Percentiles rank a stretch among this genome's conserved stretches.
These are phyloP conservation scores for Latrodectus geometricus DNA, from an alignment of 1,140 invertebrate genomes.

Conservation along the genomic window DNA sequence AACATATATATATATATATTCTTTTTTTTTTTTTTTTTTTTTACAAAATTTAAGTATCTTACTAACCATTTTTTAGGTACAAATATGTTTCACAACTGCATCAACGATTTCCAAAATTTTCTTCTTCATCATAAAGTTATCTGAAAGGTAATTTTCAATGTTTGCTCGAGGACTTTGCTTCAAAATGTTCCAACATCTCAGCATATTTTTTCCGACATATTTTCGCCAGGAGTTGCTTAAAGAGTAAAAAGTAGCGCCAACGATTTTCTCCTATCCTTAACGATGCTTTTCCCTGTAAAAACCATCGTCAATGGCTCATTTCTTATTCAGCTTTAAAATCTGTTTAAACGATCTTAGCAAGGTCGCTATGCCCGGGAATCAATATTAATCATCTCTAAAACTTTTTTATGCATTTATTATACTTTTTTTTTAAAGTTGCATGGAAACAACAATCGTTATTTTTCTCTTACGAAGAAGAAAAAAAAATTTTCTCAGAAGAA, in stretches of 20 bases:
- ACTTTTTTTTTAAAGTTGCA: neutral
- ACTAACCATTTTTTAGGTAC: too few relatives aligned
- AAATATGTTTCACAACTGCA: too few relatives aligned
- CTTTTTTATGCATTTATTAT: neutral
- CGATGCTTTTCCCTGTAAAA: neutral
- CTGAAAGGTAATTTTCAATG: neutral
- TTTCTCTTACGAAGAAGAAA: neutral
- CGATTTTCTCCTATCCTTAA: neutral
- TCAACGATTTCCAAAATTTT: neutral
- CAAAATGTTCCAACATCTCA: neutral
- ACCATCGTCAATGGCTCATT: neutral
- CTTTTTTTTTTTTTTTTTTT: too few relatives aligned
- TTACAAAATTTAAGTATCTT: too few relatives aligned
- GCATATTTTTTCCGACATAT: neutral
- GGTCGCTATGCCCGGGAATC: neutral
- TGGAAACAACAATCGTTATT: neutral
- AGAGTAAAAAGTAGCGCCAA: neutral
- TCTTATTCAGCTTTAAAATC: neutral
- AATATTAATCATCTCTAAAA: neutral
- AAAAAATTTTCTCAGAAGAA: neutral
- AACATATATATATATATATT: too few relatives aligned
- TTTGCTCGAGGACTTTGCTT: neutral
- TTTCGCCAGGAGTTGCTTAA: neutral
- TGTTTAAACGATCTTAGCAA: neutral
- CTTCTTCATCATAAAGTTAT: neutral